Base-by-base conservation (phyloP, 2,113 vertebrate species). In the Pyrgilauda ruficollis region DNA sequence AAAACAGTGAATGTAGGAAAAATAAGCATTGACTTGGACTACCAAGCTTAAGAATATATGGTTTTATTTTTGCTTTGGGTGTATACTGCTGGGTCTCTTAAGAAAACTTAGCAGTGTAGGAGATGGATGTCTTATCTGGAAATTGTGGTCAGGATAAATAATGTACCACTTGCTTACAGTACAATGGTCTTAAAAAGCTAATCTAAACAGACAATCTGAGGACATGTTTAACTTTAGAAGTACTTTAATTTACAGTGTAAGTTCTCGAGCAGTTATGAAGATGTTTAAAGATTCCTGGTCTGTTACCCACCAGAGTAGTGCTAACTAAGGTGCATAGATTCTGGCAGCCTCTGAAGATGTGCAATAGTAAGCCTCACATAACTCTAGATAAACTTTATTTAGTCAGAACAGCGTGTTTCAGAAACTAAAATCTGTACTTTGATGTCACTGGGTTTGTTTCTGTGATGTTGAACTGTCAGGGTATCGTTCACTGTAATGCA, bases 81-180 rank as follows among this genome's bases (percentile, higher is more conserved):
- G 24, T 70, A 15, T 52, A n/a, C 39, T 1, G 2, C 31, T 30
- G 35, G 6, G 56, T 83, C 43, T 88, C 33, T 63, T 55, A 86
- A 81, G 72, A 80, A 80, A 86, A 61, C 59, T 59, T 93, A 59
- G 59, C 68, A 3, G 47, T 83, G 24, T 47, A 70, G 61, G 64
- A 83, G 77, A 66, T 53, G 68, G 47, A 85, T 84, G 92, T 86
- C 43, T 90, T 88, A 44, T 59, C 50, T 92, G 93, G 76, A 92
- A 86, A 92, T 81, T 88, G 41, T 81, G 61, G 75, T 93, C 76
- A 91, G 82, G 78, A 52, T 93, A 93, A 94, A 93, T 93, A 86
- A 77, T 24, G 61, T 85, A 77, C 61, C 37, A 44, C 43, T 95
- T 78, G 70, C 75, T 94, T 95, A 83, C 78, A 90, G 41, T 83